Evolutionary conservation across 2,113 vertebrate genomes (phyloP).

Genomic region (Stomatorhinus ivindoensis): DNA sequence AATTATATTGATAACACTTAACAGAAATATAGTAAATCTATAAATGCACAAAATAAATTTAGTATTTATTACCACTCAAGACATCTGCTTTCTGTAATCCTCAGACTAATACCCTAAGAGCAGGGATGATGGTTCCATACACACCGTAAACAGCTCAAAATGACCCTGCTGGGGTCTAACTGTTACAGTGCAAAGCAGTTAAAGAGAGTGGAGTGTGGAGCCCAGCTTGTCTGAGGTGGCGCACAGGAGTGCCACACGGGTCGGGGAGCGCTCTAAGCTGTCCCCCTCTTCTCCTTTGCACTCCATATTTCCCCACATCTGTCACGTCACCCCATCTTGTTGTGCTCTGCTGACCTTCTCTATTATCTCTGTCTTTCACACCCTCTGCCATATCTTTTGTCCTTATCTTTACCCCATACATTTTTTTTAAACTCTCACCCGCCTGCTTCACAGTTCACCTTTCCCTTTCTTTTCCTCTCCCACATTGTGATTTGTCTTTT

Average conservation of each 20-base stretch:
- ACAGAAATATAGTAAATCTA: neutral
- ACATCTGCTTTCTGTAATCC: neutral
- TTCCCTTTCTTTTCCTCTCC: neutral
- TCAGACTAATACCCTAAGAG: neutral
- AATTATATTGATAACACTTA: neutral
- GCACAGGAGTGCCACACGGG: neutral
- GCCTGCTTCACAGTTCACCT: neutral
- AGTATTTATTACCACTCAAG: neutral
- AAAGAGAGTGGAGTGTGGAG: conserved; percentile 1
- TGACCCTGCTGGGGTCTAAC: conserved; percentile 11
- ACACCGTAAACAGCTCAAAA: neutral
- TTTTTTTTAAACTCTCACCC: neutral
- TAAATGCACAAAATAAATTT: neutral
- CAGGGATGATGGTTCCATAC: neutral
- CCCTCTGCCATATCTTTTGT: neutral
- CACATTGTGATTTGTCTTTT: neutral
- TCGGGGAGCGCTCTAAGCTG: neutral
- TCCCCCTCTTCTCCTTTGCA: neutral
- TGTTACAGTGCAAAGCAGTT: conserved; percentile 18
- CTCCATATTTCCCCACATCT: neutral
- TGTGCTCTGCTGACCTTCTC: neutral
- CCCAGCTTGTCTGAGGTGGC: neutral
- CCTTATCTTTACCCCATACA: neutral
- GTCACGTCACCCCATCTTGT: neutral
- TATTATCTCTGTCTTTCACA: neutral